Base-by-base conservation (phyloP, 2,888 invertebrate genomes). In the Caradrina kadenii region DNA sequence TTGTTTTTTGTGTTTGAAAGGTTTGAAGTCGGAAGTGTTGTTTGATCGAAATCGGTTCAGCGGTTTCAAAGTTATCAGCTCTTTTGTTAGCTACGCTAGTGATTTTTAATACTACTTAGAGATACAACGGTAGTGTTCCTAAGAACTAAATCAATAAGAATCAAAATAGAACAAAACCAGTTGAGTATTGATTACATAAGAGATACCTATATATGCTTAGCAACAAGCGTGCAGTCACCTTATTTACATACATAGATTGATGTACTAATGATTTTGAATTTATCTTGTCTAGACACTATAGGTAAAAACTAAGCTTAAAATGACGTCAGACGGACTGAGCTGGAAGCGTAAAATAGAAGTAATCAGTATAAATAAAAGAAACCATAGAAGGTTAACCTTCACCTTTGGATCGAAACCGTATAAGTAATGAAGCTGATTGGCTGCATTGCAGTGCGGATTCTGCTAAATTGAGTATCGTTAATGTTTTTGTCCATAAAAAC, bases 321-420 rank as follows among this genome's bases (percentile, higher is more conserved):
- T 66, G 45, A 66, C 76, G 61, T 59, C 63, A 63, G 0, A 39
- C 59, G 60, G 17, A 45, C 63, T 72, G 53, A 56, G 42, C 48
- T 56, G 7, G 17, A 7, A 59, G 54, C 69, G 62, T 73, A 53
- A 58, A 63, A 62, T 68, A 75, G 55, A 67, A 55, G 19, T 71
- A 74, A 68, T 69, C 48, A 62, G 59, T 64, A 35, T 53, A 58
- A 62, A 56, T 68, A 63, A 49, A 66, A 52, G 80, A 80, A 82
- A 45, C 82, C 80, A 42, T 72, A 62, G 35, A 70, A 69, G 39
- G 11, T 0, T 71, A 71, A 69, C 80, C 80, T 83, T 82, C 71
- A 69, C 73, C 75, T 64, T 42, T 55, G n/a, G 54, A 66, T 68
- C 31, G 84, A 84, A 84, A 58, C 82, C 80, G 48, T 73, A 71